Conservation (phyloP, 2,888 invertebrate genomes). For the Euzetes globulus region DNA sequence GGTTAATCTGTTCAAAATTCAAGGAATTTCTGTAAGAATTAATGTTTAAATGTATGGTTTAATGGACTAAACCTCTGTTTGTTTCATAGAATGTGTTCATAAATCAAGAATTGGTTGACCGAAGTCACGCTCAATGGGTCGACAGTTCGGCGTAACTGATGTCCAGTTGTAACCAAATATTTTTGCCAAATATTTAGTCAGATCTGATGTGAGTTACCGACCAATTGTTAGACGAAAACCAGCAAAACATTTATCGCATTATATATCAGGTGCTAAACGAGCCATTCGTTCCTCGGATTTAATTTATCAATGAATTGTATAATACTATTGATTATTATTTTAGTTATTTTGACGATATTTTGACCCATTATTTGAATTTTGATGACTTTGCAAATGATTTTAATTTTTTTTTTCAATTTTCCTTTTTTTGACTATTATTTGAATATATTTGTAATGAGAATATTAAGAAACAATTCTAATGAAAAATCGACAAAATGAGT, state of each 20-base stretch:
- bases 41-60: not conserved
- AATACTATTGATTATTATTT: conserved; percentile 1
- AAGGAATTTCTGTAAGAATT: conserved; percentile 42
- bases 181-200: not conserved
- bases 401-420: not conserved
- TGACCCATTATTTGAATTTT: not conserved
- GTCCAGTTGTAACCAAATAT: not conserved
- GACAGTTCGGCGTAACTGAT: not conserved
- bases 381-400: conserved; percentile 1
- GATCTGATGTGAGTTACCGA: conserved; percentile 12
- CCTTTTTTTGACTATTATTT: not conserved
- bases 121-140: conserved; percentile 68
- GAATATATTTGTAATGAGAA: conserved; percentile 1
- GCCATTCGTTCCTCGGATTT: not conserved
- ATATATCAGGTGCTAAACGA: conserved; percentile 16
- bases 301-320: conserved; percentile 6
- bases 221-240: not conserved
- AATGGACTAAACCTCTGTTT: conserved; percentile 18
- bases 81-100: conserved; percentile 68
- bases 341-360: not conserved
- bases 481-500: not conserved
- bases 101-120: conserved; percentile 75
- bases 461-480: not conserved
- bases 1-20: conserved; percentile 65
- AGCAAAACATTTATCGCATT: not conserved